Evolutionary conservation across 1,140 invertebrate genomes (phyloP), one percentile per base, ranked within the genome.

Genomic region (Drosophila pallidifrons): DNA sequence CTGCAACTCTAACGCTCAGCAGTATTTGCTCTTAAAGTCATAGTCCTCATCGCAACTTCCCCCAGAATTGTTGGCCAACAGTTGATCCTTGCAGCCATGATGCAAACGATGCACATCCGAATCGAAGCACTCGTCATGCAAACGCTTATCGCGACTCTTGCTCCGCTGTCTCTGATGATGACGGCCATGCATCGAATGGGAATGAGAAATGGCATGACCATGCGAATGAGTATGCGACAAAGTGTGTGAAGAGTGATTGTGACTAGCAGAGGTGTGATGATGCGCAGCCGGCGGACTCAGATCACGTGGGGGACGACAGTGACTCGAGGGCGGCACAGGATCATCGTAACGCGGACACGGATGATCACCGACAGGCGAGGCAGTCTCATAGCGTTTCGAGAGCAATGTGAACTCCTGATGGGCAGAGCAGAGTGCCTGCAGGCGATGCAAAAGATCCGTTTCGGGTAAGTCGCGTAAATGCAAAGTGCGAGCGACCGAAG

Each of bases 401-500:
- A 95, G 91, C 81, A 95, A 89, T 0, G 95, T 95, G 69, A 95
- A 95, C 83, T 95, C 95, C 30, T 95, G 93, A 86, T 95, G 94
- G n/a, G 95, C 95, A 4, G 90, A 91, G 41, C 92, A 93, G 1
- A 93, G 59, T 0, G 92, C 91, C 65, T 93, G 92, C n/a, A 93
- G 61, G 0, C 92, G 92, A 55, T 92, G 92, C 61, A 93, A 28
- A 1, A 93, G 41, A 77, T 92, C 91, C 13, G 89, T 91, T 65
- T 93, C 92, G 2, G 92, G 92, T 2, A 92, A 61, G 20, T 93
- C 92, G 0, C 92, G 66, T 15, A 92, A 54, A 49, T 93, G 92
- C 13, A 96, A 80, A 16, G 96, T 93, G 81, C 95, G 95, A n/a
- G 94, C 94, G 2, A 96, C 94, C 1, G 95, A 95, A 54, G 94